Conservation (phyloP, 2,113 vertebrate genomes). For the Saimiri boliviensis region DNA sequence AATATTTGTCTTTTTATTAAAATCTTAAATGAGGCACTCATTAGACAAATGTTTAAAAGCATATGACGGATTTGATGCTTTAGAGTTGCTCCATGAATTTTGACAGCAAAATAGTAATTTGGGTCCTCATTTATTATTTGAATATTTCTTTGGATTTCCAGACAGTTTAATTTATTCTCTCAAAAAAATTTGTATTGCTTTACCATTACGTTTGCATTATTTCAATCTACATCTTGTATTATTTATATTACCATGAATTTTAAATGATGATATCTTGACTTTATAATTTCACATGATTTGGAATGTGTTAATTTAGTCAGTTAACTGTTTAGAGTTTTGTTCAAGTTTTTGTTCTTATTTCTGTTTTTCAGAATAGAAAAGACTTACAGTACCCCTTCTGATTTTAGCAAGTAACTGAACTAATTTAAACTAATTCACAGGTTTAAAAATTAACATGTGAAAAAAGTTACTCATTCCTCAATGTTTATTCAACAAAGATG, state of each 20-base stretch:
- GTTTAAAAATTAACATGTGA: slow-evolving; percentile 34
- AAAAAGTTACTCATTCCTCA: slow-evolving; percentile 35
- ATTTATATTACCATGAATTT: slow-evolving; percentile 38
- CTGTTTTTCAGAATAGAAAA: background rate
- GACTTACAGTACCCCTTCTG: background rate
- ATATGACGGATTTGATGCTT: background rate
- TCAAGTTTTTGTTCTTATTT: background rate
- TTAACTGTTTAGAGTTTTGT: background rate
- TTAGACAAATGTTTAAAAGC: slow-evolving; percentile 19
- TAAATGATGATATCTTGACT: slow-evolving; percentile 21
- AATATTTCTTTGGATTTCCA: slow-evolving; percentile 37
- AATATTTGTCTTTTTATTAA: background rate
- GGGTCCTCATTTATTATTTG: slow-evolving; percentile 19
- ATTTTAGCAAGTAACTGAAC: slow-evolving; percentile 29
- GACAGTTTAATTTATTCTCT: slow-evolving; percentile 24
- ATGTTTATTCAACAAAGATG: background rate
- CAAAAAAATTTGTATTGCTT: background rate
- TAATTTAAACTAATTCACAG: slow-evolving; percentile 31
- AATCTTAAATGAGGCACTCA: background rate
- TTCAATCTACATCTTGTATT: background rate
- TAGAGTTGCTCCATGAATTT: slow-evolving; percentile 28
- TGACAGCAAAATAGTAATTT: slow-evolving; percentile 2
- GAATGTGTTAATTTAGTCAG: slow-evolving; percentile 18
- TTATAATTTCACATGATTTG: slow-evolving; percentile 43
- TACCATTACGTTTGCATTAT: slow-evolving; percentile 8